Evolutionary conservation across 2,888 invertebrate species (phyloP), one percentile per base, ranked within the genome.

Genomic region (Hanleya hanleyi): DNA sequence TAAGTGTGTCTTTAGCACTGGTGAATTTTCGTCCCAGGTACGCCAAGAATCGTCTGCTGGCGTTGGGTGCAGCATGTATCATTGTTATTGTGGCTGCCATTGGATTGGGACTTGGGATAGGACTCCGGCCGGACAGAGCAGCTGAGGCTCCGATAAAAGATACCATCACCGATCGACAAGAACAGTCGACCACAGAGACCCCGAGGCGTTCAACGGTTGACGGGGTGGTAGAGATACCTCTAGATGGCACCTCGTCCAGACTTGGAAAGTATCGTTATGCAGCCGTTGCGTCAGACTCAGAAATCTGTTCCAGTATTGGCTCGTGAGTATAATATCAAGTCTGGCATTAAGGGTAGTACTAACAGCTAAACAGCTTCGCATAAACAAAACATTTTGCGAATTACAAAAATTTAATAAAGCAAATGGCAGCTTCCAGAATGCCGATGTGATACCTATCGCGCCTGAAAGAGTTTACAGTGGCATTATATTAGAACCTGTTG

Each of bases 241-340:
- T 57, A 26, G 57, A 57, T 1, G 57, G 57, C 57, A 9, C 4
- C 3, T 47, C 3, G n/a, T 57, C 80, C 6, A 71, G 83, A 1
- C 78, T 88, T 26, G 89, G 88, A 12, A 81, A 83, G 36, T 90
- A 89, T 71, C 78, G 84, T 29, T 85, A 81, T 37, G 90, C 88
- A 7, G 86, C 88, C 7, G 89, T 90, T 2, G 86, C 89, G n/a
- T 85, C 90, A 15, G 90, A 90, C 73, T 84, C 89, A 41, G 83
- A 82, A 51, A 78, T 84, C 1, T 90, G 90, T 70, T 86, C 88
- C 6, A 83, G 81, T 37, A 83, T 90, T 73, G 90, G 89, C 71
- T 80, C 85, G 89, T 88, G 77, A 77, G 78, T 67, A 1, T n/a
- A n/a, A n/a, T n/a, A n/a, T n/a, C n/a, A n/a, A n/a, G n/a, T n/a